Percentiles rank a stretch among this genome's conserved stretches.
Conservation (phyloP, 2,797 vertebrate species). For the Dendrocincla tyrannina region DNA sequence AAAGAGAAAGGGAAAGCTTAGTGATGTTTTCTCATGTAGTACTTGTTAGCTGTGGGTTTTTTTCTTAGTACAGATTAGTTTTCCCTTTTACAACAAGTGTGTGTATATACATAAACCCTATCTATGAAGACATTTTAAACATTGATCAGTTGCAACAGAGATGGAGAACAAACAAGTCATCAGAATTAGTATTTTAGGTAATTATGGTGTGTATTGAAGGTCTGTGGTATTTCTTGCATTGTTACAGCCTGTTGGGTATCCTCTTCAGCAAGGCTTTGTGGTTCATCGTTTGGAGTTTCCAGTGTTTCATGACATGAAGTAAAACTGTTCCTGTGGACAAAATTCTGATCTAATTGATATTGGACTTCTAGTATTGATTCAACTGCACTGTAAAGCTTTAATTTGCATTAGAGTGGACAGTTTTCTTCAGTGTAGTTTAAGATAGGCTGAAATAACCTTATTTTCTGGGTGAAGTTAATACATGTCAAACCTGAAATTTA, state of each 20-base stretch:
- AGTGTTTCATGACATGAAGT: not conserved
- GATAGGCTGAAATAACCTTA: not conserved
- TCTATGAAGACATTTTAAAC: not conserved
- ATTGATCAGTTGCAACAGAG: not conserved
- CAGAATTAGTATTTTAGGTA: not conserved
- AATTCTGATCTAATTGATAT: not conserved
- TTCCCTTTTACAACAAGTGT: not conserved
- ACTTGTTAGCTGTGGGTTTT: not conserved
- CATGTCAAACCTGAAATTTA: not conserved
- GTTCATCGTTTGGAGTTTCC: not conserved
- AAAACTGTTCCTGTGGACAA: not conserved
- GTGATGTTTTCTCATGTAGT: not conserved
- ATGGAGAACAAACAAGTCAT: not conserved
- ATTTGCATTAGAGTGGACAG: not conserved
- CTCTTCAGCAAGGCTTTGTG: not conserved
- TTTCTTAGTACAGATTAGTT: not conserved
- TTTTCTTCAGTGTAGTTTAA: not conserved
- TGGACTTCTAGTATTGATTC: not conserved
- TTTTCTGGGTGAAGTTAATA: not conserved
- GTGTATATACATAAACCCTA: not conserved
- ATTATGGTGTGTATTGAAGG: not conserved
- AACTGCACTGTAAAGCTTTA: not conserved
- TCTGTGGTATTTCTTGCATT: not conserved
- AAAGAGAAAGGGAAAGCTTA: not conserved
- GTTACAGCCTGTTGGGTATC: not conserved